A percentile compares a stretch with the other conserved stretches of the same genome.
These are phyloP conservation scores for Triplophysa bombifrons DNA, from an alignment of 2,797 vertebrate genomes.

Conservation along the genomic window DNA sequence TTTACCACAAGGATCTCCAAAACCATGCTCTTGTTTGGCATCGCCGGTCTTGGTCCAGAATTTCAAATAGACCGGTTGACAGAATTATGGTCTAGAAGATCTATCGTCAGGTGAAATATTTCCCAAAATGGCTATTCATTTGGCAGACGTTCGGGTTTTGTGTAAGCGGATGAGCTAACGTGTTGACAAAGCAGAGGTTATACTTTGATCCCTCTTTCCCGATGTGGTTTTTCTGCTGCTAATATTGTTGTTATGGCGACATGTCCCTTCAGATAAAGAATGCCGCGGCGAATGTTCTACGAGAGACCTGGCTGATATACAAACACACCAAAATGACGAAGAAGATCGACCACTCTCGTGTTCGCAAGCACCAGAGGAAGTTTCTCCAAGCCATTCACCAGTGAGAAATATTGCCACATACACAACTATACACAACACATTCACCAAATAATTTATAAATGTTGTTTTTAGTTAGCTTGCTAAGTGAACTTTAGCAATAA, in stretches of 20 bases:
- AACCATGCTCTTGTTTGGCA: slow-evolving; percentile 7
- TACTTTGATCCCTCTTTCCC: slow-evolving; percentile 19
- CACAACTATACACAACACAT: slow-evolving; percentile 3
- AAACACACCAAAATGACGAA: slow-evolving; percentile 97
- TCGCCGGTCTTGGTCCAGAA: slow-evolving; percentile 6
- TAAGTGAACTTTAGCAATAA: slow-evolving; percentile 11
- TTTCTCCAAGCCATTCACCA: slow-evolving; percentile 99
- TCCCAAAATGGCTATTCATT: slow-evolving; percentile 21
- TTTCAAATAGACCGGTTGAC: slow-evolving; percentile 16
- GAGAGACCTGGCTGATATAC: slow-evolving; percentile 99
- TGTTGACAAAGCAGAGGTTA: slow-evolving; percentile 25
- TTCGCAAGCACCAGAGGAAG: slow-evolving; percentile 98
- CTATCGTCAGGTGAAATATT: slow-evolving; percentile 18
- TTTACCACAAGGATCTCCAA: slow-evolving; percentile 12
- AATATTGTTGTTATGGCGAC: slow-evolving; percentile 57
- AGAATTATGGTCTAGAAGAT: slow-evolving; percentile 20
- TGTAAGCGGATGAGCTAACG: slow-evolving; percentile 42
- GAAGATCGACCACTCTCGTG: slow-evolving; percentile 98
- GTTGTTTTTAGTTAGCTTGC: background rate
- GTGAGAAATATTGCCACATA: slow-evolving; percentile 77
- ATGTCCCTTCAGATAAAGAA: slow-evolving; percentile 92
- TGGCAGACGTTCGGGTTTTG: slow-evolving; percentile 16
- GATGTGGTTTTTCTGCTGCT: slow-evolving; percentile 67
- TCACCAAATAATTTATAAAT: too few relatives aligned
- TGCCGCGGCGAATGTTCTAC: slow-evolving; percentile 96